Evolutionary conservation across 2,888 invertebrate species (phyloP), one percentile per base, ranked within the genome.

Genomic region (Aplocera efformata): DNA sequence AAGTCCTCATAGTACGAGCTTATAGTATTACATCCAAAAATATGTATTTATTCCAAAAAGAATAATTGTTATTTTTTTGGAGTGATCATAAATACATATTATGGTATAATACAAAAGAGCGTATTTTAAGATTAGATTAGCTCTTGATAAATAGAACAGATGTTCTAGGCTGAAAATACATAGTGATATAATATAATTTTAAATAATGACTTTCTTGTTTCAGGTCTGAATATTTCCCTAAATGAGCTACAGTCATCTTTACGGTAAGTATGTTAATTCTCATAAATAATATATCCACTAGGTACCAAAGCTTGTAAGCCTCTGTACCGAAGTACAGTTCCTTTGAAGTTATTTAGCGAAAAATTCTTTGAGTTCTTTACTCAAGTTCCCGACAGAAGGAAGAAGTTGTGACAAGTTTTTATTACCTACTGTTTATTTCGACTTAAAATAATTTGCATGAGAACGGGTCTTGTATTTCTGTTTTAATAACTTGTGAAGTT

Each of bases 231-330:
- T 57, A 62, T 41, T 29, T 44, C 42, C 45, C 48, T 60, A 68
- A 66, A 83, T 83, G 82, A 83, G 83, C 58, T 67, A 64, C 67
- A 64, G 63, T 42, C 61, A 73, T 45, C 51, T 78, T 38, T 77
- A 79, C 31, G 76, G 83, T 83, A 59, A 75, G 82, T 82, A 63
- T 33, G 13, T 29, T 33, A 32, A 25, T 6, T 25, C 32, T 45
- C 25, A 31, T 13, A 11, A 39, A 38, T 25, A 31, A 37, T 10
- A 10, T 10, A 1, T 22, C 22, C n/a, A 22, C 1, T 22, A 17
- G 3, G 5, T 17, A 3, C 13, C 2, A 17, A 17, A 2, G 2
- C 13, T 3, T 17, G 13, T 17, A 3, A 17, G 13, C 26, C n/a
- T 10, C 25, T 26, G 21, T 31, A 4, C 8, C 27, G n/a, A 11